These are phyloP conservation scores for Physeter macrocephalus DNA, from an alignment of 2,113 vertebrate species.

Conservation along the genomic window DNA sequence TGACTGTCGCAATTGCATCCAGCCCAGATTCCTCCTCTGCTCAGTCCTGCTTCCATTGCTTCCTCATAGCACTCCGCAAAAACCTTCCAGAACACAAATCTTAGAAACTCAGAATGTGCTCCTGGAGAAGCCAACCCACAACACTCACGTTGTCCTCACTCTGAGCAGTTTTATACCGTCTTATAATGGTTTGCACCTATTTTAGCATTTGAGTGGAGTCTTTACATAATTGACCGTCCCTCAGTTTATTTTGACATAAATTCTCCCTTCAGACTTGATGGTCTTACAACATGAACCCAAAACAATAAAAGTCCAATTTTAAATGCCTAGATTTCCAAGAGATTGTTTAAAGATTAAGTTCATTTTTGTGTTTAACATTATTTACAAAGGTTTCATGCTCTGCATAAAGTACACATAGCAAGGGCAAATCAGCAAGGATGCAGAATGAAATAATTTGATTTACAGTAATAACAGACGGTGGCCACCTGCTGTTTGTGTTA, in stretches of 20 bases:
- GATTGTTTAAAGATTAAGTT: neutral
- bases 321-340: slow-evolving; percentile 7
- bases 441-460: slow-evolving; percentile 61
- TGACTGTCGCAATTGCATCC: neutral
- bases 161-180: neutral
- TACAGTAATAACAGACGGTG: slow-evolving; percentile 45
- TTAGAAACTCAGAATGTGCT: neutral
- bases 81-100: neutral
- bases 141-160: neutral
- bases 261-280: neutral
- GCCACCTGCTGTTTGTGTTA: slow-evolving; percentile 51
- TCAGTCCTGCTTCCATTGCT: neutral
- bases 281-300: neutral
- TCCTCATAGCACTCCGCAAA: neutral
- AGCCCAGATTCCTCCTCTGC: neutral
- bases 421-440: slow-evolving; percentile 8
- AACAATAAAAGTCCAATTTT: neutral
- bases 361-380: neutral
- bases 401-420: neutral
- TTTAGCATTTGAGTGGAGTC: neutral
- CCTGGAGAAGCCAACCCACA: neutral
- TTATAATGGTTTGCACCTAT: no score
- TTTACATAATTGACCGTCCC: neutral
- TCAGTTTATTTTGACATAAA: slow-evolving; percentile 10
- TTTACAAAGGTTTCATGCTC: slow-evolving; percentile 41